phyloP scores from a whole-genome alignment of 2,113 vertebrate species.

The Physeter macrocephalus region DNA sequence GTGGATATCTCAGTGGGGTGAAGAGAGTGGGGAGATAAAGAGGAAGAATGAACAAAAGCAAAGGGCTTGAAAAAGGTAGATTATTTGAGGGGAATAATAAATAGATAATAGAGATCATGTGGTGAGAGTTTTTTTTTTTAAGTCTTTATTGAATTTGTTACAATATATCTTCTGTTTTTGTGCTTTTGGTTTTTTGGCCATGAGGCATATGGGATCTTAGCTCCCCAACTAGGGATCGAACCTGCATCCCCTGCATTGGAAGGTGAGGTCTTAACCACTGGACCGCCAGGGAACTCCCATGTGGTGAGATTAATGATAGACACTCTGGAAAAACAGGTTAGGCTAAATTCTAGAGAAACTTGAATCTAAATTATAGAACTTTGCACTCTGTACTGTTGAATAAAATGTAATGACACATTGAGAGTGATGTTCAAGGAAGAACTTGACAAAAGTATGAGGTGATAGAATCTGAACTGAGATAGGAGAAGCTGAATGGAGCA shows the following conservation, averaged over 20 bases:
- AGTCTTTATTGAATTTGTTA: too few species aligned
- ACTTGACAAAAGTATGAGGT: background rate
- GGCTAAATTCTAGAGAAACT: background rate
- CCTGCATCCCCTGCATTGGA: too few species aligned
- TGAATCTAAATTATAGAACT: background rate
- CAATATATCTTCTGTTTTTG: too few species aligned
- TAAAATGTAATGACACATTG: background rate
- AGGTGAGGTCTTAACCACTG: too few species aligned
- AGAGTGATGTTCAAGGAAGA: background rate
- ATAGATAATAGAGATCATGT: background rate
- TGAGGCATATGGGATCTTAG: too few species aligned
- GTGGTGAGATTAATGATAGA: background rate
- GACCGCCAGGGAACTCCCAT: too few species aligned
- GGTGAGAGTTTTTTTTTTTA: background rate
- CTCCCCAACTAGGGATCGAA: too few species aligned
- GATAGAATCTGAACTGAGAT: background rate
- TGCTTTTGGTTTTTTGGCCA: too few species aligned
- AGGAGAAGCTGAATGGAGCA: background rate
- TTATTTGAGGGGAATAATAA: background rate
- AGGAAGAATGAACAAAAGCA: background rate
- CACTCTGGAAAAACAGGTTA: background rate
- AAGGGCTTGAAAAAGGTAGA: background rate
- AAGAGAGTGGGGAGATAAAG: background rate
- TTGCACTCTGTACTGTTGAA: background rate
- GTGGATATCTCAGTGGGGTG: background rate